Evolutionary conservation across 2,113 vertebrate species (phyloP).

Genomic region (Ophiodon elongatus): DNA sequence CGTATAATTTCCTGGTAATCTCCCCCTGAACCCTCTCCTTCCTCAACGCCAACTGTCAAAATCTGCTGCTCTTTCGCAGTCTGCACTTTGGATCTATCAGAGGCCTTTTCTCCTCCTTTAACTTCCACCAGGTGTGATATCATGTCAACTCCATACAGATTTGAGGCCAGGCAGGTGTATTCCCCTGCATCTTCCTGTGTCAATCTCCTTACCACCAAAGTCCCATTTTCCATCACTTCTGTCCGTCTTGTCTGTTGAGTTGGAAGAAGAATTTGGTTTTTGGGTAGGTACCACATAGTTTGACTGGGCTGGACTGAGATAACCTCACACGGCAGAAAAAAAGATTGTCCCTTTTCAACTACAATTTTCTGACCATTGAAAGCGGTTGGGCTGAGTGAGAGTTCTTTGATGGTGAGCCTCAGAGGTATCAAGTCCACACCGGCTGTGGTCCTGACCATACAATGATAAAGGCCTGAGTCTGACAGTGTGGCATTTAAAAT

Average conservation of each 20-base stretch:
- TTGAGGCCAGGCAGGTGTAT: slow-evolving; percentile 85
- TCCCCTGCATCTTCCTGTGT: slow-evolving; percentile 81
- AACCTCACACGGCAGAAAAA: slow-evolving; percentile 82
- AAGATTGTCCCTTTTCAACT: slow-evolving; percentile 66
- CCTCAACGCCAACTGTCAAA: slow-evolving; percentile 50
- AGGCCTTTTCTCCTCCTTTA: slow-evolving; percentile 49
- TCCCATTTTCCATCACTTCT: slow-evolving; percentile 81
- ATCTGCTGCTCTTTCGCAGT: slow-evolving; percentile 25
- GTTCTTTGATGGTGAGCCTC: slow-evolving; percentile 81
- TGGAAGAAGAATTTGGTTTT: slow-evolving; percentile 75
- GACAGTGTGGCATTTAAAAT: slow-evolving; percentile 78
- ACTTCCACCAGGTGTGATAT: slow-evolving; percentile 82
- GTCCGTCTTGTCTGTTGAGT: slow-evolving; percentile 72
- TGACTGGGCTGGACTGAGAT: slow-evolving; percentile 77
- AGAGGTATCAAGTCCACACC: slow-evolving; percentile 80
- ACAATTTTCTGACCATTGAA: slow-evolving; percentile 83
- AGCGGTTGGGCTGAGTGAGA: slow-evolving; percentile 74
- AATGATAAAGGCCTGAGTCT: slow-evolving; percentile 85
- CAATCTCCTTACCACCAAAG: slow-evolving; percentile 78
- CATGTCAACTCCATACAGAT: slow-evolving; percentile 85
- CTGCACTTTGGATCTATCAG: slow-evolving; percentile 48
- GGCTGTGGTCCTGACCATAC: slow-evolving; percentile 76
- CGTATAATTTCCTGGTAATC: slow-evolving; percentile 77
- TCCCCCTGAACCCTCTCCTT: slow-evolving; percentile 81
- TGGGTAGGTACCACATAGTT: slow-evolving; percentile 83